phyloP scores from a whole-genome alignment of 1,140 invertebrate species.

The Leptinotarsa texana region DNA sequence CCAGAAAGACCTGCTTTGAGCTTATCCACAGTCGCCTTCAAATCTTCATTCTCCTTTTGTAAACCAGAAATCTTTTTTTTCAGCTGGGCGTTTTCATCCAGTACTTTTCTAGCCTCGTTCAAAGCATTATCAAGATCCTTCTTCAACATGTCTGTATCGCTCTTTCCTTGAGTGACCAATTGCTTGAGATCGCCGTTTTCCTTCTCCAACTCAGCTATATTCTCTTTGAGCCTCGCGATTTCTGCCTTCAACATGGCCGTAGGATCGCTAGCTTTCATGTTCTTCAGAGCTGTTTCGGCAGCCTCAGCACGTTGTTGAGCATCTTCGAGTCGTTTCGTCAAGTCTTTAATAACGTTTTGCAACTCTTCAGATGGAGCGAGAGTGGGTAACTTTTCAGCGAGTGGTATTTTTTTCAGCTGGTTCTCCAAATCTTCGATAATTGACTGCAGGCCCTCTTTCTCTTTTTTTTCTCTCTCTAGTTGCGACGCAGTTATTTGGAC shows the following conservation, averaged over 20 bases:
- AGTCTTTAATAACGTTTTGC: conserved; percentile 32
- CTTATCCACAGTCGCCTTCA: conserved; percentile 28
- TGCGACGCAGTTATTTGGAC: conserved; percentile 19
- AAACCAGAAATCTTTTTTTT: conserved; percentile 28
- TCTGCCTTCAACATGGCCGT: conserved; percentile 35
- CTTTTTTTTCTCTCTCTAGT: conserved; percentile 28
- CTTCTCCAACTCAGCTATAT: conserved; percentile 30
- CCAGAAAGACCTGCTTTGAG: conserved; percentile 25
- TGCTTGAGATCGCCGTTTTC: conserved; percentile 28
- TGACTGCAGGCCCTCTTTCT: conserved; percentile 34
- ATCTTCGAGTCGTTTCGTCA: conserved; percentile 39
- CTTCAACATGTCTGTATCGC: conserved; percentile 22
- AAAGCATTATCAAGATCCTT: conserved; percentile 29
- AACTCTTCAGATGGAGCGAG: conserved; percentile 28
- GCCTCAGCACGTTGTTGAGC: conserved; percentile 34
- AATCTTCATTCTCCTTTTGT: conserved; percentile 30
- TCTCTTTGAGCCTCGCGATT: conserved; percentile 29
- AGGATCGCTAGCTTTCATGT: conserved; percentile 36
- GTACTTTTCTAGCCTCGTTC: conserved; percentile 24
- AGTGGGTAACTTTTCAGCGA: conserved; percentile 21
- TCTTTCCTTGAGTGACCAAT: conserved; percentile 21
- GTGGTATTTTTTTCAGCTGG: conserved; percentile 29
- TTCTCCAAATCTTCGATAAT: conserved; percentile 39
- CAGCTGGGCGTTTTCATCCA: conserved; percentile 27
- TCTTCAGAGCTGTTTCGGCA: conserved; percentile 32